Conservation (phyloP, 2,113 vertebrate genomes). For the Macroglossus sobrinus region DNA sequence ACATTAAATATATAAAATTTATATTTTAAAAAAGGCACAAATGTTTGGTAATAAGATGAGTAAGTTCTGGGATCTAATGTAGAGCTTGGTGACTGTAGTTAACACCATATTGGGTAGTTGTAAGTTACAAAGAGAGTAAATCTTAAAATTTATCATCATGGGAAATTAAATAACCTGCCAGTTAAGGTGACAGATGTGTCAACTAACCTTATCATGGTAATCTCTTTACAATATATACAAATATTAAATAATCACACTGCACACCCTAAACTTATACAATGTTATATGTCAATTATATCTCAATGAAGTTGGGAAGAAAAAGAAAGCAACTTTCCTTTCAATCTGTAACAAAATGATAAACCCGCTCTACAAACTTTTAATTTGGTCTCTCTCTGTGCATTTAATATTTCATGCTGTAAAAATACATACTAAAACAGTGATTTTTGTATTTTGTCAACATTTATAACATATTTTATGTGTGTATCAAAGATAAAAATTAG, state of each 20-base stretch:
- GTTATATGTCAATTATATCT: background rate
- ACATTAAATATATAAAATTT: too few relatives aligned
- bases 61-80: background rate
- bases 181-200: background rate
- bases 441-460: background rate
- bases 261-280: background rate
- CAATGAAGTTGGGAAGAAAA: background rate
- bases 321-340: background rate
- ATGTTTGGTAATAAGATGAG: background rate
- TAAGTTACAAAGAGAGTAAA: background rate
- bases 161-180: too few relatives aligned
- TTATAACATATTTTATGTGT: background rate
- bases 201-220: background rate
- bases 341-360: background rate
- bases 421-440: background rate
- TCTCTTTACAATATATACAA: background rate
- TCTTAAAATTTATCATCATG: background rate
- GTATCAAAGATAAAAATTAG: slow-evolving; percentile 13
- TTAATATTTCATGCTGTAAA: background rate
- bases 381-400: background rate
- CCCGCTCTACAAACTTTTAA: background rate
- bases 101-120: background rate
- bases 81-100: background rate
- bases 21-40: background rate
- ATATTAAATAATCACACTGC: background rate